A percentile compares a stretch with the other conserved stretches of the same genome.
These are phyloP conservation scores for Crotalus viridis DNA, from an alignment of 2,113 vertebrate species.

Conservation along the genomic window DNA sequence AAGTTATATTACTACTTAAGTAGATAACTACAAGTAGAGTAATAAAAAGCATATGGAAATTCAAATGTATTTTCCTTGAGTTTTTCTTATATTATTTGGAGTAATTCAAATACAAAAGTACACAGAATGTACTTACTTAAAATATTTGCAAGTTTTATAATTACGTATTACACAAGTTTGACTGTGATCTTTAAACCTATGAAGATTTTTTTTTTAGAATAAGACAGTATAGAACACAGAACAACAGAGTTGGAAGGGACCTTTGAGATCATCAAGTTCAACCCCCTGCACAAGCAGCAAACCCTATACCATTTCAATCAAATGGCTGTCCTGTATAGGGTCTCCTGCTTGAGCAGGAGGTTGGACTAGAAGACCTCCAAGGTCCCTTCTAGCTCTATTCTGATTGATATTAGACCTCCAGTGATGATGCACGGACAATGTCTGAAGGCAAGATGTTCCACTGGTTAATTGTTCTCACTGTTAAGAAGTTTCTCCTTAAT, in stretches of 20 bases:
- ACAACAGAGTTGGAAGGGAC: neutral
- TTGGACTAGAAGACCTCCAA: too few relatives aligned
- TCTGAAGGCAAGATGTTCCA: neutral
- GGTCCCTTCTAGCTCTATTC: too few relatives aligned
- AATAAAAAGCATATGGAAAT: constrained; percentile 2
- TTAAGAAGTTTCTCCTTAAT: neutral
- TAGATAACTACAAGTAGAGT: neutral
- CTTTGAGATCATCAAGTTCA: neutral
- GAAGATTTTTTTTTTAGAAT: neutral
- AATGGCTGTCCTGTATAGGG: neutral
- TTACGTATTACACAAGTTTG: constrained; percentile 3
- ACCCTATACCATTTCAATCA: neutral
- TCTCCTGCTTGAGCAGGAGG: too few relatives aligned
- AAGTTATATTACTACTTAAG: neutral
- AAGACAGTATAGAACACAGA: neutral
- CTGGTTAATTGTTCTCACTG: neutral
- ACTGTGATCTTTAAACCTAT: neutral
- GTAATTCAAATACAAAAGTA: neutral
- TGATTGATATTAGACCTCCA: neutral
- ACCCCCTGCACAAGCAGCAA: neutral
- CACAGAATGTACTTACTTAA: neutral
- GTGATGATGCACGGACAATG: neutral
- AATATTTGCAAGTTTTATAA: constrained; percentile 9
- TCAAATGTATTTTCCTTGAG: neutral
- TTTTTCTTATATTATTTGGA: neutral